A percentile compares a stretch with the other conserved stretches of the same genome.
Conservation (phyloP, 2,797 vertebrate genomes). For the Martes flavigula region DNA sequence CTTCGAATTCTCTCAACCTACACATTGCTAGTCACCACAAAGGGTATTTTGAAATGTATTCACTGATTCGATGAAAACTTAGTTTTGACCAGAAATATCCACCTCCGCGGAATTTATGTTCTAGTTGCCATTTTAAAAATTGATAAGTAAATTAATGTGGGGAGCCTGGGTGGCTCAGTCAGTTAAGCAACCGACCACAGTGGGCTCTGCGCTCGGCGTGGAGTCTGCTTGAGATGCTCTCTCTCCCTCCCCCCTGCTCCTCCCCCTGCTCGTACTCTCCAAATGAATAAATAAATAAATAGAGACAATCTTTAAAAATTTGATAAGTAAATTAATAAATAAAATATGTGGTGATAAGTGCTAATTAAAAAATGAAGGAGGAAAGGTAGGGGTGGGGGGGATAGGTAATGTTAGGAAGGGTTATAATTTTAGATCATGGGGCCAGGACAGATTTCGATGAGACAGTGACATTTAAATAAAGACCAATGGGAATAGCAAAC, state of each 20-base stretch:
- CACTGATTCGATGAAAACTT: background rate
- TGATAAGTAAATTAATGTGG: background rate
- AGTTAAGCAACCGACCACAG: background rate
- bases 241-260: background rate
- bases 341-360: background rate
- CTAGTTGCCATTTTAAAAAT: background rate
- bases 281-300: background rate
- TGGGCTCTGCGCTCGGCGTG: accelerated
- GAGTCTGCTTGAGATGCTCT: background rate
- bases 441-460: background rate
- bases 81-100: background rate
- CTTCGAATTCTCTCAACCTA: background rate
- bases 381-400: background rate
- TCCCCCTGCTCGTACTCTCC: background rate
- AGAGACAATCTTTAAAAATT: background rate
- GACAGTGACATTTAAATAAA: background rate
- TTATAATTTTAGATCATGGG: background rate
- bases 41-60: background rate
- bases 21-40: background rate
- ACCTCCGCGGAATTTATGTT: background rate
- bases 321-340: background rate
- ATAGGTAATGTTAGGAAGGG: background rate
- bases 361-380: background rate
- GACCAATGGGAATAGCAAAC: background rate
- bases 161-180: background rate